These are phyloP conservation scores for Galago senegalensis DNA, from an alignment of 2,797 vertebrate genomes.

Conservation along the genomic window DNA sequence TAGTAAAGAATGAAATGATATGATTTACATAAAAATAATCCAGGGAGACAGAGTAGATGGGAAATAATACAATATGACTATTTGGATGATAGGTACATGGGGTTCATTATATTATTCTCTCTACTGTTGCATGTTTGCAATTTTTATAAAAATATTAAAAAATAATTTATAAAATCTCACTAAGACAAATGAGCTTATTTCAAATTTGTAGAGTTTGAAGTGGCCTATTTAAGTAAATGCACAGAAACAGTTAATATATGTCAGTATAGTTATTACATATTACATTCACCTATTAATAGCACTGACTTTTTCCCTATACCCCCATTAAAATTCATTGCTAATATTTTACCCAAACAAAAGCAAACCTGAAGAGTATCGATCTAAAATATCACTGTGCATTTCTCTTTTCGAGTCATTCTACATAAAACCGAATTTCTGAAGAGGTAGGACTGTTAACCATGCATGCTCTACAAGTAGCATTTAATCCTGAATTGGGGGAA, in stretches of 20 bases:
- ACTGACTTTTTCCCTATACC: background rate
- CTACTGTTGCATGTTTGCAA: background rate
- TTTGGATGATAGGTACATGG: background rate
- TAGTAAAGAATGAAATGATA: constrained; percentile 46
- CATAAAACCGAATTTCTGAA: constrained; percentile 55
- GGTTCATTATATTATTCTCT: background rate
- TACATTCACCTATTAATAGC: background rate
- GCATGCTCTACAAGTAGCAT: constrained; percentile 4
- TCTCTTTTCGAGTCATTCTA: constrained; percentile 45
- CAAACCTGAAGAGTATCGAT: constrained; percentile 25
- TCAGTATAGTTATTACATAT: background rate
- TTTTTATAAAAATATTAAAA: constrained; percentile 20
- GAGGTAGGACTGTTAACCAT: constrained; percentile 14
- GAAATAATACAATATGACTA: background rate
- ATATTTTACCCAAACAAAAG: background rate
- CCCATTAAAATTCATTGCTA: background rate
- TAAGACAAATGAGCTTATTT: constrained; percentile 29
- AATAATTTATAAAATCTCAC: constrained; percentile 28
- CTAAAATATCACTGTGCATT: constrained; percentile 22
- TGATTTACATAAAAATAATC: constrained; percentile 2
- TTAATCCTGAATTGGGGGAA: constrained; percentile 61
- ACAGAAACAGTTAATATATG: background rate
- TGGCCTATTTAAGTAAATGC: background rate
- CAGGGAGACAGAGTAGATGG: background rate
- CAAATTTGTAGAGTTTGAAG: background rate